These are phyloP conservation scores for Cephalotes varians DNA, from an alignment of 2,888 invertebrate species.

Conservation along the genomic window DNA sequence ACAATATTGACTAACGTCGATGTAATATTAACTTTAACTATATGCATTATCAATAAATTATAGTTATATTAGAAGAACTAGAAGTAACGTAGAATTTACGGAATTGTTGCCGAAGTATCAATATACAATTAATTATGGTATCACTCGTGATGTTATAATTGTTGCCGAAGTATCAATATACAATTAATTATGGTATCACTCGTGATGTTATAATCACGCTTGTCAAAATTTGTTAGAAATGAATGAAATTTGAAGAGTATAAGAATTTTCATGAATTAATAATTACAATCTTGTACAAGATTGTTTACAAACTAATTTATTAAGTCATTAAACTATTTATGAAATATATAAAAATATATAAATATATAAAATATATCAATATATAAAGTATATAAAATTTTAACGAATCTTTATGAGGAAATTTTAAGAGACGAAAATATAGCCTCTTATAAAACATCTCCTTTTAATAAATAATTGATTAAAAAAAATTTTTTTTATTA, in stretches of 20 bases:
- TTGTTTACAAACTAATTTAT: neutral
- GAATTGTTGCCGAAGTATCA: neutral
- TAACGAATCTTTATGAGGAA: neutral
- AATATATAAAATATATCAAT: no score
- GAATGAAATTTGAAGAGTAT: neutral
- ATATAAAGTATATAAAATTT: neutral
- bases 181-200: neutral
- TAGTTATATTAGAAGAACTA: neutral
- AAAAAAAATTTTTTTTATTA: neutral
- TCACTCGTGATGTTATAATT: neutral
- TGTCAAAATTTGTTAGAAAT: neutral
- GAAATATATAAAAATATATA: no score
- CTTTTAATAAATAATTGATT: neutral
- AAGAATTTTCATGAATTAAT: neutral
- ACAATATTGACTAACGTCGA: neutral
- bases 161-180: neutral
- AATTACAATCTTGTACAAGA: neutral
- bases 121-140: neutral
- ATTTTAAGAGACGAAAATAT: neutral
- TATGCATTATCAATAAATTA: slow-evolving; percentile 23
- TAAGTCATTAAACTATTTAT: neutral
- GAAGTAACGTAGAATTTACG: neutral
- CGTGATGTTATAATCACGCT: neutral
- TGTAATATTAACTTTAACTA: neutral
- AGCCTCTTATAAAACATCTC: neutral